Base-by-base conservation (phyloP, 2,888 invertebrate genomes). In the Hipparchia semele region DNA sequence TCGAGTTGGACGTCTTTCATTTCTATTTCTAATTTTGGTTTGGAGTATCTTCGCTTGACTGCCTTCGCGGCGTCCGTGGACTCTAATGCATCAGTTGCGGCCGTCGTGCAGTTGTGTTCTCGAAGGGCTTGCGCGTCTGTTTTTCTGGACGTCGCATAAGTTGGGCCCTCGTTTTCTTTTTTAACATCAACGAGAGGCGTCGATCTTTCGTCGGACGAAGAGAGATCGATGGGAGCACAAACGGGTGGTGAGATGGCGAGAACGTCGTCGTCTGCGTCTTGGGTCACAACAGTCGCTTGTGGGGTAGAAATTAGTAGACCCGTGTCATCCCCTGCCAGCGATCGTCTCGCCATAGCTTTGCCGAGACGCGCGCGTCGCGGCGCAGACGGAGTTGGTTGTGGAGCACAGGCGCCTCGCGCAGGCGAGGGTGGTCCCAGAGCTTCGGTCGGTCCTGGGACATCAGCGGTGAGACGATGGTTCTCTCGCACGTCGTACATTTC, bases 331-430 rank as follows among this genome's bases (percentile, higher is more conserved):
- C 94, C 92, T 6, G 90, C 94, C 68, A 95, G 92, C 45, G 95
- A 94, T 79, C 96, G 95, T 33, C 96, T 90, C 8, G 96, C 96
- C 96, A 96, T 96, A 49, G 94, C 95, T 84, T 96, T 96, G 66
- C 93, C 94, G 59, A 94, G 89, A 7, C 94, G 88, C 0, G 94
- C 94, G 58, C 94, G 86, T 60, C 94, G 86, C 10, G 91, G 91
- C 5, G 90, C 95, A 78, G 81, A 87, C 71, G 83, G 93, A 75
- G 86, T 95, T 23, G 95, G 95, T 75, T 95, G 95, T 0, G 95
- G 95, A 0, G 95, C 94, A 76, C 95, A 96, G 79, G 95, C 96
- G 33, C 96, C 96, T 7, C 96, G 90, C 3, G 96, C 96, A 0
- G 96, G 96, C 68, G 96, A 96, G 0, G 96, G 96, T 1, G 96